A percentile compares a stretch with the other conserved stretches of the same genome.
Evolutionary conservation across 1,140 invertebrate genomes (phyloP).

Genomic region (Drosophila pruinosa): DNA sequence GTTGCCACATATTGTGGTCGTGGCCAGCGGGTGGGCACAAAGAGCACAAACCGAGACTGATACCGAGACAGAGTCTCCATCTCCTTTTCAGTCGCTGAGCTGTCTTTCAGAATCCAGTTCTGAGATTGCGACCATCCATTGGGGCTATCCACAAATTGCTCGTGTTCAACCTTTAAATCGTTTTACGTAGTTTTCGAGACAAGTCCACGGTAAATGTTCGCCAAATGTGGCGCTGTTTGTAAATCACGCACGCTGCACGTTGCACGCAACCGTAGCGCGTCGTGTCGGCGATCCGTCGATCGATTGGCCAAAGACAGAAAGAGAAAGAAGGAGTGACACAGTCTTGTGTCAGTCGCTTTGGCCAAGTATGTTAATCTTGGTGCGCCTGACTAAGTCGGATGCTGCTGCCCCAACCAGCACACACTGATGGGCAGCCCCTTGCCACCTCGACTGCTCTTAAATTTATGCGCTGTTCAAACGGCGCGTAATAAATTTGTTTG

Average conservation of each 20-base stretch:
- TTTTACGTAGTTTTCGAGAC: conserved; percentile 77
- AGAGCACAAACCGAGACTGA: background rate
- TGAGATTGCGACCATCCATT: background rate
- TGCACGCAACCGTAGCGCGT: conserved; percentile 42
- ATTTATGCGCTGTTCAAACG: conserved; percentile 81
- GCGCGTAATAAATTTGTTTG: conserved; percentile 81
- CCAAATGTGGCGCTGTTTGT: conserved; percentile 80
- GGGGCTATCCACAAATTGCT: conserved; percentile 74
- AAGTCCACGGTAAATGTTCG: conserved; percentile 72
- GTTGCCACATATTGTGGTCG: conserved; percentile 6
- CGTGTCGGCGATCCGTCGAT: conserved; percentile 41
- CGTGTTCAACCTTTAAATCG: conserved; percentile 79
- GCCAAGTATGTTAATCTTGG: conserved; percentile 75
- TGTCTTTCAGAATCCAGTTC: conserved; percentile 25
- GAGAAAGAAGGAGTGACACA: background rate
- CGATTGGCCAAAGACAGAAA: conserved; percentile 41
- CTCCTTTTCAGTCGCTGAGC: background rate
- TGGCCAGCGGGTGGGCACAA: conserved; percentile 33
- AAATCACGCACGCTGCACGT: conserved; percentile 70
- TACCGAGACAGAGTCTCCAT: no score
- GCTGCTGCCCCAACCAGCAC: no score
- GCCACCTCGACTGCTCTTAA: conserved; percentile 19
- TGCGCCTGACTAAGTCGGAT: conserved; percentile 48
- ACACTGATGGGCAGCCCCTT: background rate
- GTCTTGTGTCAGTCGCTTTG: conserved; percentile 18